Evolutionary conservation across 2,797 vertebrate genomes (phyloP), one percentile per base, ranked within the genome.

Genomic region (Centropyge bicolor): DNA sequence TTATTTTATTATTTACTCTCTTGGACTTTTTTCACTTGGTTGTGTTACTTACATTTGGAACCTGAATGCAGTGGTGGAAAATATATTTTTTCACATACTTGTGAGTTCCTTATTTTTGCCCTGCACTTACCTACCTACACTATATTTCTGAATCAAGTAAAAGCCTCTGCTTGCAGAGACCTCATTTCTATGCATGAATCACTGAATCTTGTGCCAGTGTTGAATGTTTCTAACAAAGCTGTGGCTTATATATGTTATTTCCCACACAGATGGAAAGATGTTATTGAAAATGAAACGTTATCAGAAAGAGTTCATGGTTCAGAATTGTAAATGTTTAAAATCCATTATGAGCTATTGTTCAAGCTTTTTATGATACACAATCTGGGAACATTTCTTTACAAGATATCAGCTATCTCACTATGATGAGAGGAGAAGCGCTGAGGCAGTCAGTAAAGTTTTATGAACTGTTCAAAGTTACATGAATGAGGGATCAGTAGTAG

Each of bases 361-460:
- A 38, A 61, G 20, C 12, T 35, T 65, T 86, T 85, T 76, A 81
- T 67, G 73, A 83, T 43, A 8, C 27, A 52, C 22, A 14, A 31
- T 66, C 3, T 1, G 0, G 14, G 41, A 45, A 68, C 19, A 65
- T 17, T 1, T 79, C 24, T 38, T 66, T 81, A 59, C 3, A 7
- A 27, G 54, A 63, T 72, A 43, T 38, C 41, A 78, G 61, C 7
- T 61, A 1, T 71, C 67, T 45, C 6, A 31, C 22, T 52, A 0
- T 41, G 14, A 38, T 10, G 11, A 74, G 78, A 81, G 82, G 75
- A 64, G 78, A 64, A 19, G 11, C 27, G 14, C 35, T 57, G 3
- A 78, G 46, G 36, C 8, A 38, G 41, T 59, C 67, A 74, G 46
- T 80, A 68, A 81, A 83, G 10, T 27, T 71, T 82, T 81, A 78